A percentile compares a stretch with the other conserved stretches of the same genome.
Conservation (phyloP, 2,113 vertebrate species). For the Pachyramphus minor region DNA sequence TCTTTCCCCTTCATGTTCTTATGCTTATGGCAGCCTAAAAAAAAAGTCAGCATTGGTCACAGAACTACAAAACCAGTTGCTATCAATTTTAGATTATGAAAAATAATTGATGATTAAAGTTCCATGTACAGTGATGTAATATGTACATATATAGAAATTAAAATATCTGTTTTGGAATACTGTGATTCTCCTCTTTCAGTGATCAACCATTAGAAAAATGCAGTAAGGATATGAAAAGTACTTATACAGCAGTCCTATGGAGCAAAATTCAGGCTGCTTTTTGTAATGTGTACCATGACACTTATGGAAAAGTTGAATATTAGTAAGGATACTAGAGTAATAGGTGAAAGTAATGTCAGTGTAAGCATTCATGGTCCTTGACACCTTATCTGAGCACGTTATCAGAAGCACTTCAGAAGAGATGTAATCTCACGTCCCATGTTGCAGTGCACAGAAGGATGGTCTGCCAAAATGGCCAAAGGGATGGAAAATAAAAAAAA, state of each 20-base stretch:
- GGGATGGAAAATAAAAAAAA: background rate
- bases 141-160: background rate
- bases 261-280: background rate
- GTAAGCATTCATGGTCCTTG: background rate
- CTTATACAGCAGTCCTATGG: background rate
- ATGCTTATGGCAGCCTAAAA: background rate
- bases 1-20: background rate
- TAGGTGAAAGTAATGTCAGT: background rate
- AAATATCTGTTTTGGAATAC: background rate
- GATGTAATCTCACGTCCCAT: background rate
- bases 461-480: background rate
- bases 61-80: background rate
- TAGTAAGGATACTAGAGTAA: background rate
- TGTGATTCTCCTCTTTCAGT: background rate
- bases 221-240: background rate
- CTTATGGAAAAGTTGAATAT: background rate
- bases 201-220: background rate
- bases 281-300: background rate
- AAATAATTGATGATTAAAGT: background rate
- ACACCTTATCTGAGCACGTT: background rate
- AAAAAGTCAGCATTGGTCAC: background rate
- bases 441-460: background rate
- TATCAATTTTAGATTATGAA: background rate
- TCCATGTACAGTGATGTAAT: background rate
- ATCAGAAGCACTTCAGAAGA: background rate